Conservation (phyloP, 2,113 vertebrate genomes). For the Microtus ochrogaster region DNA sequence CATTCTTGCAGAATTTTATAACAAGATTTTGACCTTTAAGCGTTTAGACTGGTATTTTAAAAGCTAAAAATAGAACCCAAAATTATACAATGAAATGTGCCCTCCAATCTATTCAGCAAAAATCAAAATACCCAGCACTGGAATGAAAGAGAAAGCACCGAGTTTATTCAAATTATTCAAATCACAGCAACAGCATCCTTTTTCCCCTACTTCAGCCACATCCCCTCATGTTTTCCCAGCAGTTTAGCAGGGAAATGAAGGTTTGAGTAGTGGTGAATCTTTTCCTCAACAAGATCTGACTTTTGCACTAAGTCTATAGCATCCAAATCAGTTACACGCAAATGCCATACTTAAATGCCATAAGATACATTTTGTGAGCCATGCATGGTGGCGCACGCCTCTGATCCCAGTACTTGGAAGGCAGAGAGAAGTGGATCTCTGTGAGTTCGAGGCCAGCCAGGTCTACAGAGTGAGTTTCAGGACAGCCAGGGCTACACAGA, state of each 20-base stretch:
- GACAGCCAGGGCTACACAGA: not conserved
- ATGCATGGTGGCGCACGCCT: not conserved
- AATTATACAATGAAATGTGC: conserved; percentile 62
- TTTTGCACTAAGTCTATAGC: conserved; percentile 51
- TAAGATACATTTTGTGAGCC: not conserved
- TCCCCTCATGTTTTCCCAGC: not conserved
- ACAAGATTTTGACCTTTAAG: conserved; percentile 68
- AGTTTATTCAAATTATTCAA: conserved; percentile 63
- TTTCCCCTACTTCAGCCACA: not conserved
- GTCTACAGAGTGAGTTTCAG: not conserved
- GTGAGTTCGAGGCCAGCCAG: not conserved
- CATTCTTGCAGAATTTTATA: conserved; percentile 61
- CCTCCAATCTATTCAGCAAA: conserved; percentile 46
- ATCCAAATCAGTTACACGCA: conserved; percentile 9
- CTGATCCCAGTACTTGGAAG: not conserved
- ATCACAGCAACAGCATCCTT: conserved; percentile 51
- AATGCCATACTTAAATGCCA: not conserved
- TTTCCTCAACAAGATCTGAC: conserved; percentile 43
- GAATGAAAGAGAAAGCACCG: conserved; percentile 51
- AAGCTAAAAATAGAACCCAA: conserved; percentile 55
- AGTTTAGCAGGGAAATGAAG: conserved; percentile 32
- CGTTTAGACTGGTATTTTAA: conserved; percentile 55
- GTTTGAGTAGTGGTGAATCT: not conserved
- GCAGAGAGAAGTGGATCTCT: not conserved
- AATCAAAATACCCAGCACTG: not conserved